Conservation (phyloP, 2,113 vertebrate species). For the Etheostoma spectabile region DNA sequence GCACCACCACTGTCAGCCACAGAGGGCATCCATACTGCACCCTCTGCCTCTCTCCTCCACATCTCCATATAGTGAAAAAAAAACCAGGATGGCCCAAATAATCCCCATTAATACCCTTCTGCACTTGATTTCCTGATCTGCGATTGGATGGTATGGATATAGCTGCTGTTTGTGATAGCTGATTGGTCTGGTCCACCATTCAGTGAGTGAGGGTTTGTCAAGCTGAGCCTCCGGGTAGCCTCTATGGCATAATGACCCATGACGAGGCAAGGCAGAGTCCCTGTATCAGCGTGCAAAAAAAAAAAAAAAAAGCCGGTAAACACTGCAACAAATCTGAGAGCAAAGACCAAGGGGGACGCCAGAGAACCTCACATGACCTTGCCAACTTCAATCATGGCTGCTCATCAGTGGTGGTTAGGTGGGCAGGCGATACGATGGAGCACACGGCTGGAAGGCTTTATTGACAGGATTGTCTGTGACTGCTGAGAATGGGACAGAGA, state of each 20-base stretch:
- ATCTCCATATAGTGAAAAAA: slow-evolving; percentile 49
- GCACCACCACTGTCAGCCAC: slow-evolving; percentile 64
- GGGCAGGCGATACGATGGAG: slow-evolving; percentile 28
- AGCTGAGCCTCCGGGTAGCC: slow-evolving; percentile 61
- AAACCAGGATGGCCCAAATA: slow-evolving; percentile 78
- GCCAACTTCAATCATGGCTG: slow-evolving; percentile 72
- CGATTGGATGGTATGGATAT: slow-evolving; percentile 74
- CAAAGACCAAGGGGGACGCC: slow-evolving; percentile 27
- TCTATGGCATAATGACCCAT: slow-evolving; percentile 73
- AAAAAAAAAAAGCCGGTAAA: slow-evolving; percentile 28
- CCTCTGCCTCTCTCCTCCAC: slow-evolving; percentile 34
- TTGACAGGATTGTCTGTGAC: slow-evolving; percentile 80
- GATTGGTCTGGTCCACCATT: slow-evolving; percentile 76
- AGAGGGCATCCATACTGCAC: slow-evolving; percentile 68
- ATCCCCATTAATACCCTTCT: slow-evolving; percentile 84
- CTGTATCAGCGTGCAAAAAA: slow-evolving; percentile 57
- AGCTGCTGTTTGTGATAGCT: slow-evolving; percentile 70
- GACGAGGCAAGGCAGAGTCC: slow-evolving; percentile 62
- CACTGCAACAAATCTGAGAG: slow-evolving; percentile 44
- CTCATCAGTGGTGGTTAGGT: slow-evolving; percentile 62
- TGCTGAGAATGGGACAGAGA: slow-evolving; percentile 61
- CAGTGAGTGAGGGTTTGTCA: slow-evolving; percentile 61
- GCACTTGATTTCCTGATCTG: slow-evolving; percentile 77
- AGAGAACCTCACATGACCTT: slow-evolving; percentile 80
- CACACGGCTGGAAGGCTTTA: slow-evolving; percentile 47